These are phyloP conservation scores for Macrotis lagotis DNA, from an alignment of 2,113 vertebrate genomes.

Conservation along the genomic window DNA sequence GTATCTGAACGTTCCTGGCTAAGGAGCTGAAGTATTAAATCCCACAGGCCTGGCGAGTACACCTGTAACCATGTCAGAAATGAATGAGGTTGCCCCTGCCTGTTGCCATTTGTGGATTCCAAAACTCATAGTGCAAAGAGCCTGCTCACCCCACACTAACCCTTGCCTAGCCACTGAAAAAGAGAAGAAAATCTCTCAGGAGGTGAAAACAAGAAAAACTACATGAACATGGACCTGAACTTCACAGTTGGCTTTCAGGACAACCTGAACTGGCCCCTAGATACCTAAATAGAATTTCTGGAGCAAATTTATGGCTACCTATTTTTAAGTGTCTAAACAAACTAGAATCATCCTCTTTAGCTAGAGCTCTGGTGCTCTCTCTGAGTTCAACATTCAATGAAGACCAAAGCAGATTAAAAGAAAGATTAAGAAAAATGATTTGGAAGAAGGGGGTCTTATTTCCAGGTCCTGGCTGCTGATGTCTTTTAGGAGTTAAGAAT, in stretches of 20 bases:
- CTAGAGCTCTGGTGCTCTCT: too few relatives aligned
- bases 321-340: background rate
- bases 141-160: background rate
- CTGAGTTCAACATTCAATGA: too few relatives aligned
- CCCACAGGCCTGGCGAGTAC: too few relatives aligned
- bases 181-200: slow-evolving; percentile 47
- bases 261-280: slow-evolving; percentile 38
- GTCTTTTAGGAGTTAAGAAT: slow-evolving; percentile 56
- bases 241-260: slow-evolving; percentile 20
- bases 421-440: slow-evolving; percentile 72
- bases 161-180: slow-evolving; percentile 42
- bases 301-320: slow-evolving; percentile 33
- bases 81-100: background rate
- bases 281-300: slow-evolving; percentile 57
- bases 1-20: slow-evolving; percentile 50
- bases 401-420: slow-evolving; percentile 71
- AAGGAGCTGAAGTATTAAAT: background rate
- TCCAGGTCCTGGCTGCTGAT: slow-evolving; percentile 64
- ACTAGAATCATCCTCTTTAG: too few relatives aligned
- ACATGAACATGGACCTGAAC: slow-evolving; percentile 65
- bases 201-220: slow-evolving; percentile 72
- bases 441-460: slow-evolving; percentile 62
- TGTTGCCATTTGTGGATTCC: slow-evolving; percentile 36
- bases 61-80: background rate
- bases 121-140: slow-evolving; percentile 33